Evolutionary conservation across 1,140 invertebrate species (phyloP).

Genomic region (Drosophila kanapiae): DNA sequence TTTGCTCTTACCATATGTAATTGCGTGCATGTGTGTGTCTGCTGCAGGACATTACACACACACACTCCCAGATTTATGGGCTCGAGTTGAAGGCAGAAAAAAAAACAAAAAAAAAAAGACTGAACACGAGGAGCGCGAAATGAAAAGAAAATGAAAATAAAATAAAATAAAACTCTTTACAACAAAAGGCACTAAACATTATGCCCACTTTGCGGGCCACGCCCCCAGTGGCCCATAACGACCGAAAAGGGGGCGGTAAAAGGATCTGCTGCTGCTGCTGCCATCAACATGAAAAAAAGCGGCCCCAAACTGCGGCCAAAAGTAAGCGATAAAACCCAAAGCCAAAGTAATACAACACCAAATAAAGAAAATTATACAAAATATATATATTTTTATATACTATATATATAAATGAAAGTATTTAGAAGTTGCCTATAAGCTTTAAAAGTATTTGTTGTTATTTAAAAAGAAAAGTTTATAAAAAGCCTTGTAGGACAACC

Average conservation of each 20-base stretch:
- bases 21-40: conserved; percentile 37
- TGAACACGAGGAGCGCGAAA: conserved; percentile 14
- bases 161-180: conserved; percentile 70
- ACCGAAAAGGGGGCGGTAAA: conserved; percentile 23
- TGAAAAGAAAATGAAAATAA: conserved; percentile 41
- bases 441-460: too few species aligned
- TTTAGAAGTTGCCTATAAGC: not conserved
- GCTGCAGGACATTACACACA: conserved; percentile 69
- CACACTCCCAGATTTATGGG: conserved; percentile 73
- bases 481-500: not conserved
- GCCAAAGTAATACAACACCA: conserved; percentile 12
- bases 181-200: conserved; percentile 81
- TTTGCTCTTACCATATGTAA: conserved; percentile 1
- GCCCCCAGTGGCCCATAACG: conserved; percentile 25
- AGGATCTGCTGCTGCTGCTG: conserved; percentile 10
- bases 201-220: conserved; percentile 60
- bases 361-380: conserved; percentile 2
- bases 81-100: conserved; percentile 30
- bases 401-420: not conserved
- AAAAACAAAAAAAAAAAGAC: conserved; percentile 12
- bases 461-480: not conserved
- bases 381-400: not conserved
- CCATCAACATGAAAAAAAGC: conserved; percentile 25
- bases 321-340: conserved; percentile 34
- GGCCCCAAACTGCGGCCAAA: conserved; percentile 17